phyloP scores from a whole-genome alignment of 2,113 vertebrate species.

The Leptodactylus fuscus region DNA sequence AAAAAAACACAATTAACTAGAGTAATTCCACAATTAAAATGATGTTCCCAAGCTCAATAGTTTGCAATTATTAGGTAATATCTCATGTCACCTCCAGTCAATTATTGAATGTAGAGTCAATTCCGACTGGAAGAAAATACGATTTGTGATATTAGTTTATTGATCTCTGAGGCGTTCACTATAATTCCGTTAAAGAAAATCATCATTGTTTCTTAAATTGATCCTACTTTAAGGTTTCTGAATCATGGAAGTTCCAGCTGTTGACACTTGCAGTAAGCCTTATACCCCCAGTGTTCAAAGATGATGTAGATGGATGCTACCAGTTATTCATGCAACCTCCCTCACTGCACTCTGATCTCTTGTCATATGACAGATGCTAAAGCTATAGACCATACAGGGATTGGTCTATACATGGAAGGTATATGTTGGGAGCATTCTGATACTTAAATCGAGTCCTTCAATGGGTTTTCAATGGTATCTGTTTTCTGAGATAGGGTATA shows the following conservation, averaged over 20 bases:
- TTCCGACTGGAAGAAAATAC: not conserved
- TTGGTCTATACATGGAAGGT: too few relatives aligned
- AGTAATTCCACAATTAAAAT: not conserved
- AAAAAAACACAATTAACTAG: not conserved
- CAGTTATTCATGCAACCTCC: not conserved
- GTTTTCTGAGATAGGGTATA: too few relatives aligned
- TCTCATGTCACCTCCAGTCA: not conserved
- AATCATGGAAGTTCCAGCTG: not conserved
- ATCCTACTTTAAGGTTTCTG: not conserved
- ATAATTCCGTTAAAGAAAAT: not conserved
- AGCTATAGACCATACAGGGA: too few relatives aligned
- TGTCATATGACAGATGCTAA: not conserved
- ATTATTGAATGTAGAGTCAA: conserved; percentile 10
- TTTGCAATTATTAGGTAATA: conserved; percentile 16
- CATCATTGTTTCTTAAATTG: not conserved
- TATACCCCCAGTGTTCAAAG: too few relatives aligned
- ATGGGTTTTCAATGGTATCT: too few relatives aligned
- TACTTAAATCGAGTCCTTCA: too few relatives aligned
- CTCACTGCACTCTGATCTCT: not conserved
- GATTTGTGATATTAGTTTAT: conserved; percentile 1
- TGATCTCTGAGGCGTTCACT: not conserved
- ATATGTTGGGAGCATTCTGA: too few relatives aligned
- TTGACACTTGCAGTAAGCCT: not conserved
- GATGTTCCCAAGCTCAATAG: not conserved
- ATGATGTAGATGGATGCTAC: not conserved